Conservation (phyloP, 2,113 vertebrate genomes). For the Romanogobio albipinnatus region DNA sequence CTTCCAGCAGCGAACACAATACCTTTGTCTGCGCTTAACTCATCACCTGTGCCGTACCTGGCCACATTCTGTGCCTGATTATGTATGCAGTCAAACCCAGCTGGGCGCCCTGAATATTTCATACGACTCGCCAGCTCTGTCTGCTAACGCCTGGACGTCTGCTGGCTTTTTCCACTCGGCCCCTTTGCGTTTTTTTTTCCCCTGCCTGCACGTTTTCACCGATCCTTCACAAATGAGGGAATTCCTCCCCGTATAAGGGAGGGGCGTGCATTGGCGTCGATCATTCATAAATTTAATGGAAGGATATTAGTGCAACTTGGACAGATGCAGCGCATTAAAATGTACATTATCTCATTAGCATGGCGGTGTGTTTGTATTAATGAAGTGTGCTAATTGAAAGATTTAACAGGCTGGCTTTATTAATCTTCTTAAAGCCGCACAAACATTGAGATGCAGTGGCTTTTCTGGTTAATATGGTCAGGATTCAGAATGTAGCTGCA, state of each 20-base stretch:
- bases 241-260: slow-evolving; percentile 23
- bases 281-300: slow-evolving; percentile 52
- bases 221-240: slow-evolving; percentile 16
- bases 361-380: slow-evolving; percentile 61
- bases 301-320: slow-evolving; percentile 53
- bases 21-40: slow-evolving; percentile 67
- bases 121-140: slow-evolving; percentile 72
- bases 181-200: neutral
- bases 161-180: neutral
- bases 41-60: slow-evolving; percentile 71
- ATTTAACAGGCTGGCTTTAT: slow-evolving; percentile 59
- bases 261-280: neutral
- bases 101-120: slow-evolving; percentile 80
- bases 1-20: slow-evolving; percentile 52
- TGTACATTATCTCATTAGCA: slow-evolving; percentile 63
- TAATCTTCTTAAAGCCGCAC: slow-evolving; percentile 53
- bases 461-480: neutral
- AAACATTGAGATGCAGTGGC: slow-evolving; percentile 11
- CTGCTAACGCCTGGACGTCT: slow-evolving; percentile 59
- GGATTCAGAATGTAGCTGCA: neutral
- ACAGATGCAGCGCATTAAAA: slow-evolving; percentile 61
- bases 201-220: neutral
- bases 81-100: slow-evolving; percentile 78
- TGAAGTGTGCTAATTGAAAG: slow-evolving; percentile 62
- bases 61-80: slow-evolving; percentile 68